Percentiles rank a stretch among this genome's conserved stretches.
Evolutionary conservation across 2,888 invertebrate genomes (phyloP).

Genomic region (Cheilosia impressa): DNA sequence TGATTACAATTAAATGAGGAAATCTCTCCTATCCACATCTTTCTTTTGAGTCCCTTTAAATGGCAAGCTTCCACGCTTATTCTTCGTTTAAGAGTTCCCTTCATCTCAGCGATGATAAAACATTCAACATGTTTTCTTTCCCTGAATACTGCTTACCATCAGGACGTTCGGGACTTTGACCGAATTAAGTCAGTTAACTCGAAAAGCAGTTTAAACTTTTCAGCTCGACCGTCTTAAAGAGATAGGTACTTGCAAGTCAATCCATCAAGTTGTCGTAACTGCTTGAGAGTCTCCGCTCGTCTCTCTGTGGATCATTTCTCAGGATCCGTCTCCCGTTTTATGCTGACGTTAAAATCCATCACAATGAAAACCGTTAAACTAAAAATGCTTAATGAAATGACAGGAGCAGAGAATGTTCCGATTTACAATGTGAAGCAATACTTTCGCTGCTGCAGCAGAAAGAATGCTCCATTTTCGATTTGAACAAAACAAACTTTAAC

Average conservation of each 20-base stretch:
- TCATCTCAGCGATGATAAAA: too few species aligned
- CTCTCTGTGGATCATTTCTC: not conserved
- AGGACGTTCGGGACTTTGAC: too few species aligned
- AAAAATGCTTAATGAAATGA: slow-evolving; percentile 12
- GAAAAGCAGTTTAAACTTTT: too few species aligned
- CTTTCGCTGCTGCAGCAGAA: not conserved
- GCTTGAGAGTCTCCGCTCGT: not conserved
- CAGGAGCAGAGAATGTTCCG: not conserved
- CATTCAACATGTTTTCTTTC: too few species aligned
- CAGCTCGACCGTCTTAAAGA: not conserved
- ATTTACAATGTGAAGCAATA: not conserved
- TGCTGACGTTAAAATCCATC: not conserved
- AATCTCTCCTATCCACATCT: too few species aligned
- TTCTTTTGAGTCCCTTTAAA: too few species aligned
- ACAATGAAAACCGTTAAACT: not conserved
- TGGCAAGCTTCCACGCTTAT: too few species aligned
- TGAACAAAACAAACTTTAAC: slow-evolving; percentile 25
- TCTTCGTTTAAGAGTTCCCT: too few species aligned
- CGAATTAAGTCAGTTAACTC: too few species aligned
- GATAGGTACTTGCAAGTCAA: not conserved
- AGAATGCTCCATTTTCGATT: not conserved
- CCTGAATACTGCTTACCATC: too few species aligned
- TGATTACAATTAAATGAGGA: too few species aligned
- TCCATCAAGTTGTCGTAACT: not conserved
- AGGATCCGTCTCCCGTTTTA: not conserved